These are phyloP conservation scores for Pogonocichla stellata DNA, from an alignment of 2,113 vertebrate species.

Conservation along the genomic window DNA sequence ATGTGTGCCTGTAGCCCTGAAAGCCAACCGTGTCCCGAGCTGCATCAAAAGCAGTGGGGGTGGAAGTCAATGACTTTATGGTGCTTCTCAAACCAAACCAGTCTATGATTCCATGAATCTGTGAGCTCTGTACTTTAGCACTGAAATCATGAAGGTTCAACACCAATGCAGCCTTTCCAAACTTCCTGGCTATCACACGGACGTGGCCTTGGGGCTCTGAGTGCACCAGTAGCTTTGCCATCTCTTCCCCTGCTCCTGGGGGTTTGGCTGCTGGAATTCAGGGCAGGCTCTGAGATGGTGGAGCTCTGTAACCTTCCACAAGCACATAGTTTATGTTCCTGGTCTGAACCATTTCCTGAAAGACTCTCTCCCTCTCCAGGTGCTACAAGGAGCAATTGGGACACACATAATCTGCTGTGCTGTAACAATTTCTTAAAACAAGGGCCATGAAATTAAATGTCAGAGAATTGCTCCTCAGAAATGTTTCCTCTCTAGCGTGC, in stretches of 20 bases:
- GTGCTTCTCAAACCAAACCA: neutral
- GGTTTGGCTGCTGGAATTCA: neutral
- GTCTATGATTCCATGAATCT: neutral
- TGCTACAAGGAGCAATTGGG: neutral
- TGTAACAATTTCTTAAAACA: neutral
- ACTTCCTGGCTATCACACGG: neutral
- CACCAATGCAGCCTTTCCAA: neutral
- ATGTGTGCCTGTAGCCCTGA: neutral
- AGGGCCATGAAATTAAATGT: neutral
- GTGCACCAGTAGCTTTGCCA: neutral
- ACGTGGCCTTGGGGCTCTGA: neutral
- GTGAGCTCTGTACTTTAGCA: neutral
- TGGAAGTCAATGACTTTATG: neutral
- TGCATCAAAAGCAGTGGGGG: neutral
- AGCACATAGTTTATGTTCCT: neutral
- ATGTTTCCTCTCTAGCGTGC: neutral
- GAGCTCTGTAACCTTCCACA: neutral
- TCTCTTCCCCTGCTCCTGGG: neutral
- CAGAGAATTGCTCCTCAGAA: neutral
- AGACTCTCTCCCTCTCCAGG: neutral
- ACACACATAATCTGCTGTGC: neutral
- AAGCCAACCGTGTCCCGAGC: rapidly evolving
- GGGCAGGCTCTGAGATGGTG: neutral
- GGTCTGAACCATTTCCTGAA: neutral
- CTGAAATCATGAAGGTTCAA: rapidly evolving